Base-by-base conservation (phyloP, 2,888 invertebrate genomes). In the Incurvaria masculella region DNA sequence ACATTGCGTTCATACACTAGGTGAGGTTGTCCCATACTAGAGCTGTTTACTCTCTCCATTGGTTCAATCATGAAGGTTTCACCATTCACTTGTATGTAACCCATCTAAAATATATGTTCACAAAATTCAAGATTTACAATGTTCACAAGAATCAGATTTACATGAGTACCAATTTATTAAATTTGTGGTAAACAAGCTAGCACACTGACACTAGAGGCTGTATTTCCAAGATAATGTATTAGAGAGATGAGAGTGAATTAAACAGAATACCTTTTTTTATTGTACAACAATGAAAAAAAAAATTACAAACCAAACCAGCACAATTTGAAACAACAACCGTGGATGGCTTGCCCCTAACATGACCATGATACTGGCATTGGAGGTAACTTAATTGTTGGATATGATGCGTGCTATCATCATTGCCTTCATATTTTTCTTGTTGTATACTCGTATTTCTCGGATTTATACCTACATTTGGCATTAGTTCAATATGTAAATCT, bases 281-380 rank as follows among this genome's bases (percentile, higher is more conserved):
- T 23, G n/a, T n/a, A 23, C 5, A 23, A 6, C 16, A 39, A 41
- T 14, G 10, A 19, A 19, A 41, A 8, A 20, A 41, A 41, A 14
- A 41, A 3, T 16, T 41, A 47, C 47, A 19, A 14, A 48, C 48
- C 48, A 48, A 23, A 14, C 48, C 48, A 18, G 43, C 23, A 40
- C 48, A 48, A 21, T 48, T 48, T 2, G 44, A 38, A 14, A 48
- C 17, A 21, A 40, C 44, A 10, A 44, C 48, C 18, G 38, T 44
- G 5, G 48, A 48, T 18, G 44, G 23, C 10, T 44, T 21, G 11
- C 42, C 38, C 26, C 39, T 38, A 2, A 48, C 44, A 16, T 2
- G 21, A 20, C 48, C 48, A 40, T 44, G 14, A 39, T 21, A 48
- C 11, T 48, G 23, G 23, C 48, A 48, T 20, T n/a, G 21, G 14